These are phyloP conservation scores for Epizoanthus stellaris DNA, from an alignment of 92 coral and sea anemone genomes.

Conservation along the genomic window DNA sequence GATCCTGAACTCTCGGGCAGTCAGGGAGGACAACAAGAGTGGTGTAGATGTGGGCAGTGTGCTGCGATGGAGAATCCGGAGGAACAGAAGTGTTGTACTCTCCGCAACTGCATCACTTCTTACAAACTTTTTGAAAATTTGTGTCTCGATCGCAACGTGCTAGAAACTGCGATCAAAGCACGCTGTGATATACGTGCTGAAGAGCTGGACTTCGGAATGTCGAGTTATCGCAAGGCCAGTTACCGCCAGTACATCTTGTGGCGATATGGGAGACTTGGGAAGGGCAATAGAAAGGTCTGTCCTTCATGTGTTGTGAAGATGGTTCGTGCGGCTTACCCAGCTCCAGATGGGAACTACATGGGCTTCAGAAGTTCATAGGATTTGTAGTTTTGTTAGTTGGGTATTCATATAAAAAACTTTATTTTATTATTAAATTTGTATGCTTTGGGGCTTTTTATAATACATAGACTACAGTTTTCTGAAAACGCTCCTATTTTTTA, in stretches of 20 bases:
- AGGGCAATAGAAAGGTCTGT: slow-evolving; percentile 50
- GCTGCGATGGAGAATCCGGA: not conserved
- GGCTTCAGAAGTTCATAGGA: slow-evolving; percentile 41
- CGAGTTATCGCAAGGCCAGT: slow-evolving; percentile 37
- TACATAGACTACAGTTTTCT: no score
- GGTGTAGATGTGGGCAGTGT: slow-evolving; percentile 16
- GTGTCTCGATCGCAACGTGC: slow-evolving; percentile 38
- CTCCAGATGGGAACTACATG: slow-evolving; percentile 51
- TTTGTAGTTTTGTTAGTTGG: not conserved
- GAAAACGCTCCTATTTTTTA: no score
- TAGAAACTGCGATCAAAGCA: slow-evolving; percentile 40
- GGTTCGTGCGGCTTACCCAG: slow-evolving; percentile 44
- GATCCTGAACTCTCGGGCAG: no score
- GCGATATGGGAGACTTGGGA: slow-evolving; percentile 56
- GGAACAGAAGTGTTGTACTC: slow-evolving; percentile 10
- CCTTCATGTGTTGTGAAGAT: slow-evolving; percentile 50
- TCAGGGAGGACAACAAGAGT: not conserved
- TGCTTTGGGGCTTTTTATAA: no score
- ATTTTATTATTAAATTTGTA: no score
- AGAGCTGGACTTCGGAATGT: slow-evolving; percentile 43
- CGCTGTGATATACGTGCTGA: slow-evolving; percentile 37
- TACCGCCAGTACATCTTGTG: slow-evolving; percentile 48
- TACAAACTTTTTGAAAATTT: slow-evolving; percentile 40
- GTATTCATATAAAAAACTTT: no score
- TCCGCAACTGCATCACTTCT: not conserved